These are phyloP conservation scores for Gymnoscopelus microlampas DNA, from an alignment of 2,797 vertebrate genomes.

Conservation along the genomic window DNA sequence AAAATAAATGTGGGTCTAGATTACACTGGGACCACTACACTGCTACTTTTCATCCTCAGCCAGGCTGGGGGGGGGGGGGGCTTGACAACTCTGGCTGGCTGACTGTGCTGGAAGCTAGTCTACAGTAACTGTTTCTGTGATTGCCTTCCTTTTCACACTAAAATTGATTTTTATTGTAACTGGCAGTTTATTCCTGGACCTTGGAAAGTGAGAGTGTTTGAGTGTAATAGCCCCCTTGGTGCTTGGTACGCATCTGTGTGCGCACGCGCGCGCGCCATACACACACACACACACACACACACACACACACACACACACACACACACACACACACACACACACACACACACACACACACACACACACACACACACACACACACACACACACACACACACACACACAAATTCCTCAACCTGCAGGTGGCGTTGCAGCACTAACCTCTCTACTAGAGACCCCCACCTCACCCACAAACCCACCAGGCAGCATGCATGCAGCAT, in stretches of 20 bases:
- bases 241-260: background rate
- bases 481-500: background rate
- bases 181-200: background rate
- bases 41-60: no score
- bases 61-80: no score
- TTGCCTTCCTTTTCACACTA: background rate
- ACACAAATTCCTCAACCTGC: slow-evolving; percentile 23
- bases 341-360: slow-evolving; percentile 8
- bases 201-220: background rate
- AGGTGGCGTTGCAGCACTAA: slow-evolving; percentile 59
- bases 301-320: no score
- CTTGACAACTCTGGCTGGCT: background rate
- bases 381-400: background rate
- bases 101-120: background rate
- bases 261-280: no score
- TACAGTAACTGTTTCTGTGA: background rate
- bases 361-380: background rate
- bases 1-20: no score
- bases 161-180: background rate
- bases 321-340: slow-evolving; percentile 3
- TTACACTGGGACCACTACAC: no score
- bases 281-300: background rate
- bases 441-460: slow-evolving; percentile 11
- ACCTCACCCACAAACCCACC: background rate
- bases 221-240: no score